Base-by-base conservation (phyloP, 2,113 vertebrate species). In the Pachypanchax playfairii region DNA sequence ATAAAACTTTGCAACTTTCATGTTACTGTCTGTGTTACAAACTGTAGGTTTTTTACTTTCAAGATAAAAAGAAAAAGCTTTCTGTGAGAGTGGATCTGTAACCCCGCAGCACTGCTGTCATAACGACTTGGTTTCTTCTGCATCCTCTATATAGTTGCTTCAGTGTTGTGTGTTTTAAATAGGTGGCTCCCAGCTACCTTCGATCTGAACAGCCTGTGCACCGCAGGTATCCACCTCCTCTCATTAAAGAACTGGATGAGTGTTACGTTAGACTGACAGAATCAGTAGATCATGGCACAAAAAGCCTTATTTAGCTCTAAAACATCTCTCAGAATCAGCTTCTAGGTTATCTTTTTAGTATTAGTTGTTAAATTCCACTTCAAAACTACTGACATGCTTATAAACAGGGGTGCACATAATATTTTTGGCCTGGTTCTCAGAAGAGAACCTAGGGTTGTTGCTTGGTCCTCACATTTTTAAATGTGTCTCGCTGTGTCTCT, bases 101-200 rank as follows among this genome's bases (percentile, higher is more conserved):
- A 44, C 29, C 0, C 39, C 15, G 12, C 10, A 22, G 14, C 25
- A 0, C 22, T 33, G 28, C 28, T n/a, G 7, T 3, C 21, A 28
- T n/a, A 25, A 20, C 46, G 56, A 69, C 29, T 22, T 36, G 55
- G 21, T 50, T 69, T 44, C 29, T 28, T 47, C 55, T 51, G 39
- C 22, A 17, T 36, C 29, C 15, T 41, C 38, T 35, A 59, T 46
- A 20, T 56, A 43, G 33, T 42, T 41, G 22, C 18, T 39, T 10
- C 14, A 10, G 4, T 2, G 3, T 24, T 22, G 42, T 55, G 24
- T 28, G 36, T 56, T 47, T 44, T 53, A 42, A 55, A 55, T 24
- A 31, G 6, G 42, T 21, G 22, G 24, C 43, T 48, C 33, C 6
- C 9, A 14, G 42, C 43, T 39, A 22, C 42, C 52, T 39, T 12